A percentile compares a stretch with the other conserved stretches of the same genome.
These are phyloP conservation scores for Pelosia muscerda DNA, from an alignment of 2,888 invertebrate species.

Conservation along the genomic window DNA sequence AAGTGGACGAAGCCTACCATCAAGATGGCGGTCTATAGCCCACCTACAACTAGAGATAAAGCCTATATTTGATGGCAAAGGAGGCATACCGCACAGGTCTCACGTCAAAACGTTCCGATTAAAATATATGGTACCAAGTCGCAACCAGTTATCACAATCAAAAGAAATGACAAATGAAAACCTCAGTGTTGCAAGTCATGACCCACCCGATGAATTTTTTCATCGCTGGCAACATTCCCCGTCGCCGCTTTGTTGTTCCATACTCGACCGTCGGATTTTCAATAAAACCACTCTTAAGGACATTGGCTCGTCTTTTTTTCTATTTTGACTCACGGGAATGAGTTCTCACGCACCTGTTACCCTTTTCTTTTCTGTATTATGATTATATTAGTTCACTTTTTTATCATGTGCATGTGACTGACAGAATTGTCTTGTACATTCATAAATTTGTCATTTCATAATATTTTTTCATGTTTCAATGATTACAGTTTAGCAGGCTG, in stretches of 20 bases:
- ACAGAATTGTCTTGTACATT: constrained; percentile 24
- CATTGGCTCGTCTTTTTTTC: constrained; percentile 69
- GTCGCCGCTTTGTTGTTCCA: constrained; percentile 76
- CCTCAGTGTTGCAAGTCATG: constrained; percentile 83
- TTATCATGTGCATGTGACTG: constrained; percentile 29
- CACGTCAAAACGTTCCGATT: constrained; percentile 48
- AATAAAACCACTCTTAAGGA: constrained; percentile 79
- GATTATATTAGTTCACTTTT: constrained; percentile 40
- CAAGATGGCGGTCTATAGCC: constrained; percentile 23
- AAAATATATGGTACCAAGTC: constrained; percentile 62
- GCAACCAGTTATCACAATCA: constrained; percentile 83
- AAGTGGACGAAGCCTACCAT: background rate
- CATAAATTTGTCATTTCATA: constrained; percentile 20
- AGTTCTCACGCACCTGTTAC: constrained; percentile 83
- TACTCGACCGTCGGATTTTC: constrained; percentile 76
- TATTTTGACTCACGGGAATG: constrained; percentile 59
- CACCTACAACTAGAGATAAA: constrained; percentile 37
- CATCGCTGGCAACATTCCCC: constrained; percentile 71
- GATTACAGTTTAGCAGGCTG: background rate
- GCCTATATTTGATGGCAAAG: constrained; percentile 40
- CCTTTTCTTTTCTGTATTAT: constrained; percentile 49
- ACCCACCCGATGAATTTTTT: constrained; percentile 66
- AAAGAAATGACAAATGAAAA: constrained; percentile 88
- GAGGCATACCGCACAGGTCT: constrained; percentile 32
- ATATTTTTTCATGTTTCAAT: background rate